Evolutionary conservation across 2,888 invertebrate genomes (phyloP).

Genomic region (Cenopis cana): DNA sequence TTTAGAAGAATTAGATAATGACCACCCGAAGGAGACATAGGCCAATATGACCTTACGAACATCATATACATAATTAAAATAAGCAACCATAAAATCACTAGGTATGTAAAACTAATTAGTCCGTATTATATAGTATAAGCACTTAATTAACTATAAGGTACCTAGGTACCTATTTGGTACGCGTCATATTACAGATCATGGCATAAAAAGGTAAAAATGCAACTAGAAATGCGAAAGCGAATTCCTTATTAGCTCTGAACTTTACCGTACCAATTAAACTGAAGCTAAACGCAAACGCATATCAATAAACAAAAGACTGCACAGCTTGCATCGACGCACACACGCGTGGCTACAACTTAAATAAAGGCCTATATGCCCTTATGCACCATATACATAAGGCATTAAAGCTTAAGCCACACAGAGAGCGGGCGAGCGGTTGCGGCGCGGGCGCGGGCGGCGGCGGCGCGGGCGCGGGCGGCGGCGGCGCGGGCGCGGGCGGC

Average conservation of each 20-base stretch:
- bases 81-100: no score
- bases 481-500: no score
- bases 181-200: not conserved
- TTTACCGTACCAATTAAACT: constrained; percentile 37
- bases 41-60: no score
- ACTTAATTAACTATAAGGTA: not conserved
- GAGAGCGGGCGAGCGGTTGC: no score
- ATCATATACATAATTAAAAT: no score
- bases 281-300: constrained; percentile 31
- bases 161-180: not conserved
- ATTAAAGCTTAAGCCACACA: no score
- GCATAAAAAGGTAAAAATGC: not conserved
- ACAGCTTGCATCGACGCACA: constrained; percentile 54
- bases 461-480: no score
- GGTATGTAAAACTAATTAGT: no score
- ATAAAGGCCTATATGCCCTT: constrained; percentile 1
- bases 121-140: no score
- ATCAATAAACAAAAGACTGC: constrained; percentile 75
- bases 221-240: constrained; percentile 22
- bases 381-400: constrained; percentile 4
- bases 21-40: no score
- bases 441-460: no score
- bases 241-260: constrained; percentile 29
- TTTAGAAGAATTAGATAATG: no score
- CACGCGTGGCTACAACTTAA: constrained; percentile 31